Conservation (phyloP, 2,113 vertebrate species). For the Xiphophorus maculatus region DNA sequence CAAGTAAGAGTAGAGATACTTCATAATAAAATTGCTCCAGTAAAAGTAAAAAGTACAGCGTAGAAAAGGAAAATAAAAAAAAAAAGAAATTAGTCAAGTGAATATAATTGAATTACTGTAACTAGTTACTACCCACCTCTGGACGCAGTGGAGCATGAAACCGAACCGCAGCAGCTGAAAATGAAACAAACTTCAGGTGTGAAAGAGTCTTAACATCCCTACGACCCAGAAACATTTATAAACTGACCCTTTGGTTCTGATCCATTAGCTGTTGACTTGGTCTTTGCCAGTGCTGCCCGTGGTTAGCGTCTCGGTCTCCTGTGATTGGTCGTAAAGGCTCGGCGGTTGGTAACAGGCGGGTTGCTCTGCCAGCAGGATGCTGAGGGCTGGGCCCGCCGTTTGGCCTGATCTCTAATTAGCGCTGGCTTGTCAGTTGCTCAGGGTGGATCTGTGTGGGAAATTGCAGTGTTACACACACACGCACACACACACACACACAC, state of each 20-base stretch:
- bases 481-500: too few species aligned
- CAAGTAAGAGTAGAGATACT: too few species aligned
- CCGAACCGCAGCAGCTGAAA: too few species aligned
- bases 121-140: too few species aligned
- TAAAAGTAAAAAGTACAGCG: too few species aligned
- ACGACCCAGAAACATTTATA: background rate
- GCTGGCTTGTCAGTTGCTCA: constrained; percentile 68
- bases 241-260: constrained; percentile 18
- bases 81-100: too few species aligned
- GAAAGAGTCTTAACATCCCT: background rate
- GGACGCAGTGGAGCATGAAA: too few species aligned
- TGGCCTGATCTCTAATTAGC: constrained; percentile 81
- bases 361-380: constrained; percentile 75
- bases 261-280: constrained; percentile 32
- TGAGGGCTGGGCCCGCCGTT: constrained; percentile 68
- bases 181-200: too few species aligned
- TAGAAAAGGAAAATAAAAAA: too few species aligned
- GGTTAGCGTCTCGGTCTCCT: constrained; percentile 45
- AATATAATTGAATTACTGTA: too few species aligned
- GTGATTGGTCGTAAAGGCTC: constrained; percentile 58
- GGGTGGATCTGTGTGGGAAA: constrained; percentile 79
- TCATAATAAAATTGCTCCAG: too few species aligned
- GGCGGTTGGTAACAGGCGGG: constrained; percentile 70
- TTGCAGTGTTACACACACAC: constrained; percentile 60
- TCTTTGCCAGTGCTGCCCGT: constrained; percentile 43